Conservation (phyloP, 2,888 invertebrate genomes). For the Nysson spinosus region DNA sequence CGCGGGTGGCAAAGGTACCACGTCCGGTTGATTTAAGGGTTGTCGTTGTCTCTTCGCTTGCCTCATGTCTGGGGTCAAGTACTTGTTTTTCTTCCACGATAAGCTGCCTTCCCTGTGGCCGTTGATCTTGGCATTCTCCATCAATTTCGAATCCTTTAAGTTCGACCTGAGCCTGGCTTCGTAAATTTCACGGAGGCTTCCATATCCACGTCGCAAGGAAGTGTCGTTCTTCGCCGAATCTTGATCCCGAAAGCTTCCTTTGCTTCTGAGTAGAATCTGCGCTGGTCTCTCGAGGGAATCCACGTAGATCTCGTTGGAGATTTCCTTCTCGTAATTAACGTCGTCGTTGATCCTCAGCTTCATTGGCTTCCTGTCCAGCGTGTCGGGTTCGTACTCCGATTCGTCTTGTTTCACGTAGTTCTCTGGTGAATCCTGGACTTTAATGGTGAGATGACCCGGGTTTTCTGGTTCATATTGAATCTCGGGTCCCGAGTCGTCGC, state of each 20-base stretch:
- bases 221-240: slow-evolving; percentile 58
- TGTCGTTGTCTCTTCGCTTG: slow-evolving; percentile 87
- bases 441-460: slow-evolving; percentile 90
- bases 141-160: slow-evolving; percentile 43
- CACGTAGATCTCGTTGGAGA: slow-evolving; percentile 76
- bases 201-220: slow-evolving; percentile 79
- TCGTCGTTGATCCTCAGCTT: slow-evolving; percentile 78
- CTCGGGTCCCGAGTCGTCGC: slow-evolving; percentile 79
- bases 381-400: slow-evolving; percentile 91
- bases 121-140: slow-evolving; percentile 47
- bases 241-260: slow-evolving; percentile 84
- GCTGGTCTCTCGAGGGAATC: slow-evolving; percentile 80
- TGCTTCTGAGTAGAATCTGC: slow-evolving; percentile 83
- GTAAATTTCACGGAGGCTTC: slow-evolving; percentile 86
- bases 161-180: slow-evolving; percentile 79
- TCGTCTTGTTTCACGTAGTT: slow-evolving; percentile 87
- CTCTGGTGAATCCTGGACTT: slow-evolving; percentile 89
- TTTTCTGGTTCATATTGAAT: slow-evolving; percentile 81
- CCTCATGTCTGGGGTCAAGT: slow-evolving; percentile 84
- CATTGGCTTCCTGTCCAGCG: slow-evolving; percentile 88
- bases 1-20: slow-evolving; percentile 83
- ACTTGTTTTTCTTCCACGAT: slow-evolving; percentile 66
- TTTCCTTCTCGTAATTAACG: slow-evolving; percentile 74
- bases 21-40: slow-evolving; percentile 81
- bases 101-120: slow-evolving; percentile 50